Conservation (phyloP, 1,140 invertebrate genomes). For the Aphis craccivora region DNA sequence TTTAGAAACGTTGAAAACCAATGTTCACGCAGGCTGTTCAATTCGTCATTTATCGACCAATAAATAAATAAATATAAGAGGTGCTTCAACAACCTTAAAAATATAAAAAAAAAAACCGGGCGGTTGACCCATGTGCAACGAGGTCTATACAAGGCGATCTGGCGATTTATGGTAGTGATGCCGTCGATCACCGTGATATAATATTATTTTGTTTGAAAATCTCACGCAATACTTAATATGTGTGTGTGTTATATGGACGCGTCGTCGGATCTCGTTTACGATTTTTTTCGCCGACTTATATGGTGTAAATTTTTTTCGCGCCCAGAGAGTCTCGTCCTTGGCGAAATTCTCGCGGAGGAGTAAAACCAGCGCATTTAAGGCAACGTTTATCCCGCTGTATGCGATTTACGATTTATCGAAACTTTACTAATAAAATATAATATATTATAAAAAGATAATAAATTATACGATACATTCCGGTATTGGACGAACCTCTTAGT, state of each 20-base stretch:
- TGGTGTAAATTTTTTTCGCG: not conserved
- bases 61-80: not conserved
- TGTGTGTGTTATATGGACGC: not conserved
- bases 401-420: not conserved
- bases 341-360: not conserved
- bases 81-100: not conserved
- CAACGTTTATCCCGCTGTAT: not conserved
- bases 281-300: not conserved
- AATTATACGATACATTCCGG: not conserved
- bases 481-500: not conserved
- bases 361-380: conserved; percentile 6
- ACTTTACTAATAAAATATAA: not conserved
- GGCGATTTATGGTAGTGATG: not conserved
- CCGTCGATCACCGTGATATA: not conserved
- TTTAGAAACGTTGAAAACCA: not conserved
- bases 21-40: not conserved
- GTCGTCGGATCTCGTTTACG: not conserved
- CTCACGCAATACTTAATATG: not conserved
- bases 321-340: not conserved
- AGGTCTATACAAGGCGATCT: conserved; percentile 24
- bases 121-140: not conserved
- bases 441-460: not conserved
- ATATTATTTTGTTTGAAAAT: conserved; percentile 18
- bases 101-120: not conserved
- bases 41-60: not conserved